Base-by-base conservation (phyloP, 2,888 invertebrate genomes). In the Erpobdella octoculata region DNA sequence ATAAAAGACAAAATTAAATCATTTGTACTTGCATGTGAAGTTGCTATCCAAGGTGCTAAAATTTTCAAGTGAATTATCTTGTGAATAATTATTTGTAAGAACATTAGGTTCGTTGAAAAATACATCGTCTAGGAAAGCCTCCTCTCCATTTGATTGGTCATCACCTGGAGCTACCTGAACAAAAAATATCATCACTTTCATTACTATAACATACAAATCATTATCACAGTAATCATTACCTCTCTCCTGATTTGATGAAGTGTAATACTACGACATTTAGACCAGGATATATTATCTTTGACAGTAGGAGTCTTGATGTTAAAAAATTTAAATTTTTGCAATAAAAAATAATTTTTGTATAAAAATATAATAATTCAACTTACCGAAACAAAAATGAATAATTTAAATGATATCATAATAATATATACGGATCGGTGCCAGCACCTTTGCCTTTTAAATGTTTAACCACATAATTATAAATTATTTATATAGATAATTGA, bases 11-110 rank as follows among this genome's bases (percentile, higher is more conserved):
- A 28, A 28, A 53, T 21, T 25, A 15, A 53, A 53, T 25, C 28
- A n/a, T 53, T 53, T 53, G 53, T 53, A 53, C 53, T 53, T 53
- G 53, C 53, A 5, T 53, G 53, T 8, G 53, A 53, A 53, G 53
- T 25, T 28, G 21, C 21, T 53, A 15, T 53, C 53, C 12, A 28
- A 28, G 28, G 53, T 53, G 53, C 28, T 28, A 53, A 28, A 28
- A 28, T 53, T 53, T 15, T 53, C 53, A 12, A 28, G 28, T 6
- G 53, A 53, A n/a, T 8, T 28, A 53, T 12, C n/a, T n/a, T n/a
- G n/a, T n/a, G n/a, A n/a, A n/a, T n/a, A n/a, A n/a, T n/a, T n/a
- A n/a, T n/a, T n/a, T n/a, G n/a, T n/a, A n/a, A n/a, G n/a, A n/a
- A n/a, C n/a, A n/a, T n/a, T n/a, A n/a, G n/a, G 28, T 25, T 53